Conservation (phyloP, 1,140 invertebrate species). For the Vanessa atalanta region DNA sequence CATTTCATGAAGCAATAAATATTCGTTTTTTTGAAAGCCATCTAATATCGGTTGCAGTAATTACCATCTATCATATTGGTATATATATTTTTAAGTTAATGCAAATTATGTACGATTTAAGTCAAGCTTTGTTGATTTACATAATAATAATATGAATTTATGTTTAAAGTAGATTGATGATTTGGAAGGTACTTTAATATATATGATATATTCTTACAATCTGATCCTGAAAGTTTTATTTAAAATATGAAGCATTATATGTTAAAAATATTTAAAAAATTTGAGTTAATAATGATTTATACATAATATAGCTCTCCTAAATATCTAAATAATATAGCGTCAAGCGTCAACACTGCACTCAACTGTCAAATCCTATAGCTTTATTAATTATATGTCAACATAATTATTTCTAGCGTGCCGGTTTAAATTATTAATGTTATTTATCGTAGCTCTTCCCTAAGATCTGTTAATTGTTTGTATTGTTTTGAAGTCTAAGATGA, state of each 20-base stretch:
- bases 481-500: slow-evolving; percentile 51
- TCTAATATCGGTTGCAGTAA: too few relatives aligned
- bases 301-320: not conserved
- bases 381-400: slow-evolving; percentile 4
- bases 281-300: not conserved
- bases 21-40: too few relatives aligned
- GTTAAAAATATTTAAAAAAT: not conserved
- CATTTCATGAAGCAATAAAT: too few relatives aligned
- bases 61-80: too few relatives aligned
- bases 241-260: not conserved
- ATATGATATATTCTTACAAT: too few relatives aligned
- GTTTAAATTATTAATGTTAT: not conserved
- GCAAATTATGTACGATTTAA: too few relatives aligned
- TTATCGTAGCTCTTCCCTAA: not conserved
- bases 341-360: not conserved
- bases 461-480: not conserved
- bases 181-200: too few relatives aligned
- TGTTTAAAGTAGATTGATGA: too few relatives aligned
- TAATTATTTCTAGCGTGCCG: slow-evolving; percentile 1
- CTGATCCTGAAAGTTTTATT: too few relatives aligned
- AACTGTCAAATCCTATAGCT: not conserved
- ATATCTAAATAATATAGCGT: not conserved
- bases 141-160: too few relatives aligned
- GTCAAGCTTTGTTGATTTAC: too few relatives aligned
- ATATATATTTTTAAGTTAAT: too few relatives aligned